Base-by-base conservation (phyloP, 2,797 vertebrate genomes). In the Synaphobranchus kaupii region DNA sequence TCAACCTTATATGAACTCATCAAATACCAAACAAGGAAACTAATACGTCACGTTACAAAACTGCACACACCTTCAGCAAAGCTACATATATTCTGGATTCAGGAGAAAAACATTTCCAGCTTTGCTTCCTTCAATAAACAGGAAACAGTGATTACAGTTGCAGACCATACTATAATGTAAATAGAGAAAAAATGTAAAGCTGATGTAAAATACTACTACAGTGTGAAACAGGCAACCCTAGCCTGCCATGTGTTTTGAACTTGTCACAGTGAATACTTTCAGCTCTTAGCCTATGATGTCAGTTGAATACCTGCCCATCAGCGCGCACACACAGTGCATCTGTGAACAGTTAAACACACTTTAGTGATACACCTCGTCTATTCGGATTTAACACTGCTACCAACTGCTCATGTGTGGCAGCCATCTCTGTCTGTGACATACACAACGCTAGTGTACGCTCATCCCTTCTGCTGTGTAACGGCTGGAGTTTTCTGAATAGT, bases 211-310 rank as follows among this genome's bases (percentile, higher is more conserved):
- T 6, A 17, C 34, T 17, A 76, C 17, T n/a, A 50, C 25, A 13
- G 47, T 81, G 89, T 78, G 63, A 88, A 86, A 87, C 90, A 88
- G 86, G 91, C 92, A 86, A 91, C 91, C 90, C 85, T 89, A 92
- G 90, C 89, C 63, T 90, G 88, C 92, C 95, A 96, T 94, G 91
- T 96, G 95, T 96, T 96, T 96, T 90, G 76, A 90, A 91, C 93
- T 95, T 95, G 95, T 96, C 95, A 96, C 94, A 95, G 93, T 93
- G 92, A 92, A 93, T 92, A 84, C 66, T 89, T 92, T 93, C 81
- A 88, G 91, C 91, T 92, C 91, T 66, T 91, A 83, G 50, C 88
- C 83, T 89, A 89, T 92, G 92, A 94, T 91, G 93, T 93, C 94
- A 93, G 90, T 63, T 89, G 92, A 94, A 93, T 95, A 94, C 94